These are phyloP conservation scores for Drosophila peninsularis DNA, from an alignment of 2,888 invertebrate species.

Conservation along the genomic window DNA sequence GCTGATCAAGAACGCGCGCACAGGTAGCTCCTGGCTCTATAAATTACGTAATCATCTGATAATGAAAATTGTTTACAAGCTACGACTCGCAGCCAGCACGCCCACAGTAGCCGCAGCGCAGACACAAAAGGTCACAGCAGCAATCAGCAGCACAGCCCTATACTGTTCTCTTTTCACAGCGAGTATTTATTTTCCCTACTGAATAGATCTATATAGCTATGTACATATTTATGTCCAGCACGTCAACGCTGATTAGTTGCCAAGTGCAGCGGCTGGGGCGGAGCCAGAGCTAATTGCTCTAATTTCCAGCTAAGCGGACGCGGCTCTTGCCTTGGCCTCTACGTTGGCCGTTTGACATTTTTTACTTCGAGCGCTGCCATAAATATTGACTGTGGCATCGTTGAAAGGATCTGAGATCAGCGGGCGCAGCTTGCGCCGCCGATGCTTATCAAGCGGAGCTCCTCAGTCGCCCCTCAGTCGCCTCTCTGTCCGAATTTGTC, in stretches of 20 bases:
- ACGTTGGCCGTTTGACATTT: slow-evolving; percentile 35
- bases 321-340: slow-evolving; percentile 16
- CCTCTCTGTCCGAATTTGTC: slow-evolving; percentile 63
- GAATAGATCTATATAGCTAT: slow-evolving; percentile 12
- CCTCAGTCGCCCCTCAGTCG: slow-evolving; percentile 7
- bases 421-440: slow-evolving; percentile 64
- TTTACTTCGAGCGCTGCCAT: slow-evolving; percentile 54
- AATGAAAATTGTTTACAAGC: slow-evolving; percentile 79
- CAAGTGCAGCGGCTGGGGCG: slow-evolving; percentile 28
- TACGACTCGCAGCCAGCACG: slow-evolving; percentile 57
- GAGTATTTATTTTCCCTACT: slow-evolving; percentile 13
- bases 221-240: slow-evolving; percentile 25
- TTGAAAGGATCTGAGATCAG: slow-evolving; percentile 49
- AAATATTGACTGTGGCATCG: slow-evolving; percentile 61
- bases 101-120: slow-evolving; percentile 62
- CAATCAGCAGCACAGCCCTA: slow-evolving; percentile 31
- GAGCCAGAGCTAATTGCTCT: slow-evolving; percentile 69
- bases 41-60: slow-evolving; percentile 78
- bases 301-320: slow-evolving; percentile 69
- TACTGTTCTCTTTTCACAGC: slow-evolving; percentile 10
- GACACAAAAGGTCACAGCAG: slow-evolving; percentile 53
- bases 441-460: slow-evolving; percentile 65
- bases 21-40: slow-evolving; percentile 62
- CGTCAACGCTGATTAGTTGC: slow-evolving; percentile 63
- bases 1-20: slow-evolving; percentile 54